A percentile compares a stretch with the other conserved stretches of the same genome.
Evolutionary conservation across 2,888 invertebrate species (phyloP).

Genomic region (Oxytorus armatus): DNA sequence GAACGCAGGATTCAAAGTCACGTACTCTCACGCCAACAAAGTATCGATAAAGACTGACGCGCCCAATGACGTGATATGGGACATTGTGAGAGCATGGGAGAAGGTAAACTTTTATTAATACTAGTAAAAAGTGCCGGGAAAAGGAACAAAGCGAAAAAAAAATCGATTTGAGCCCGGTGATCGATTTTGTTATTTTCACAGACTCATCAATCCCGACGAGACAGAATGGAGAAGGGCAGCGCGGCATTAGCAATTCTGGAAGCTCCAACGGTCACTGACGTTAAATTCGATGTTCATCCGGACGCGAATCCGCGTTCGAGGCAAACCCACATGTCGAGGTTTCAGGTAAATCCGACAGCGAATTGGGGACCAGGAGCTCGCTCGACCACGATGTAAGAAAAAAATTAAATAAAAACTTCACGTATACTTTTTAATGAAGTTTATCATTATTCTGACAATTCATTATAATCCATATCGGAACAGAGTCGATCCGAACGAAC

Average conservation of each 20-base stretch:
- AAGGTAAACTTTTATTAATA: slow-evolving; percentile 79
- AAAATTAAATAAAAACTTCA: background rate
- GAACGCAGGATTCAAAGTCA: slow-evolving; percentile 96
- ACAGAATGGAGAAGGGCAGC: slow-evolving; percentile 86
- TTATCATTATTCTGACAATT: background rate
- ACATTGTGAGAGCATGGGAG: slow-evolving; percentile 94
- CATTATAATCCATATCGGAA: slow-evolving; percentile 11
- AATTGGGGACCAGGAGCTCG: slow-evolving; percentile 97
- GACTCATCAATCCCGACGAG: slow-evolving; percentile 88
- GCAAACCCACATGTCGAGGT: slow-evolving; percentile 90
- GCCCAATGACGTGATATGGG: slow-evolving; percentile 95
- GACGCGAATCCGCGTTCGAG: slow-evolving; percentile 93
- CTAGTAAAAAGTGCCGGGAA: background rate
- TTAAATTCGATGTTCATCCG: slow-evolving; percentile 87
- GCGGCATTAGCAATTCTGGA: slow-evolving; percentile 87
- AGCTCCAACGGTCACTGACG: slow-evolving; percentile 84
- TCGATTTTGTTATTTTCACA: slow-evolving; percentile 29
- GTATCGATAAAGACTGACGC: slow-evolving; percentile 97
- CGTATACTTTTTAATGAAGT: background rate
- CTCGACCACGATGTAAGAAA: slow-evolving; percentile 90
- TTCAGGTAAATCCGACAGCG: slow-evolving; percentile 94
- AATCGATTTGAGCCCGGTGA: background rate
- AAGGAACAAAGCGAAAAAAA: background rate
- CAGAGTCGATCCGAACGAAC: slow-evolving; percentile 79
- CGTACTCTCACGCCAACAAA: slow-evolving; percentile 95